Conservation (phyloP, 2,797 vertebrate species). For the Platyrinchus mystaceus region DNA sequence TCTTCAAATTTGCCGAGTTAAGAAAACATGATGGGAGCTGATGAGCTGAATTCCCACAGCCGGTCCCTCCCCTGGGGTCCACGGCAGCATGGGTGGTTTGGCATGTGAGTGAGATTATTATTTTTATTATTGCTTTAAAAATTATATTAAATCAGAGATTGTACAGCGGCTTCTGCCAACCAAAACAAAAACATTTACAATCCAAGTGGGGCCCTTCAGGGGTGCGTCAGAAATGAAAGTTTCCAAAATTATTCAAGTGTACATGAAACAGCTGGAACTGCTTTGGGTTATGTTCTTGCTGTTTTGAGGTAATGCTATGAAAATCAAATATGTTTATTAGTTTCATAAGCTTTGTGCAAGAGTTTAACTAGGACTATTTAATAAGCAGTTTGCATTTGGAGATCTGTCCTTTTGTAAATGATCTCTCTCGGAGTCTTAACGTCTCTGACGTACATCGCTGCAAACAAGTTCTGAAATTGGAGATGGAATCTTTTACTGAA, state of each 20-base stretch:
- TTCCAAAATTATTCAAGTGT: slow-evolving; percentile 45
- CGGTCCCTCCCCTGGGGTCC: background rate
- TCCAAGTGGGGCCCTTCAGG: slow-evolving; percentile 13
- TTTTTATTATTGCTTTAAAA: slow-evolving; percentile 53
- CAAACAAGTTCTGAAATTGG: background rate
- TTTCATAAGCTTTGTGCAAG: background rate
- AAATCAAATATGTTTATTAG: slow-evolving; percentile 36
- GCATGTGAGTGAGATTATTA: background rate
- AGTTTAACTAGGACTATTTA: background rate
- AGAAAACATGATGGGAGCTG: background rate
- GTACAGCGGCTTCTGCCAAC: slow-evolving; percentile 46
- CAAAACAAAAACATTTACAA: slow-evolving; percentile 48
- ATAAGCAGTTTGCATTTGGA: background rate
- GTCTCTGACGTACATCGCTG: background rate
- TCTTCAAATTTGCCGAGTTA: background rate
- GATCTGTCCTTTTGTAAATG: background rate
- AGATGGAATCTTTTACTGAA: background rate
- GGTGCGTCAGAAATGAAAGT: slow-evolving; percentile 30
- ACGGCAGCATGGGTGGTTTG: slow-evolving; percentile 54
- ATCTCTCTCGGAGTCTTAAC: background rate
- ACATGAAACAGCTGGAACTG: slow-evolving; percentile 60
- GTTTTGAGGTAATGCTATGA: slow-evolving; percentile 41
- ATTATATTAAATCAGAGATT: slow-evolving; percentile 45
- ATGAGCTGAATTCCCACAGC: slow-evolving; percentile 47
- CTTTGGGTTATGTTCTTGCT: slow-evolving; percentile 41